Percentiles rank a stretch among this genome's conserved stretches.
phyloP scores from a whole-genome alignment of 2,113 vertebrate species.

The Cyrtonyx montezumae region DNA sequence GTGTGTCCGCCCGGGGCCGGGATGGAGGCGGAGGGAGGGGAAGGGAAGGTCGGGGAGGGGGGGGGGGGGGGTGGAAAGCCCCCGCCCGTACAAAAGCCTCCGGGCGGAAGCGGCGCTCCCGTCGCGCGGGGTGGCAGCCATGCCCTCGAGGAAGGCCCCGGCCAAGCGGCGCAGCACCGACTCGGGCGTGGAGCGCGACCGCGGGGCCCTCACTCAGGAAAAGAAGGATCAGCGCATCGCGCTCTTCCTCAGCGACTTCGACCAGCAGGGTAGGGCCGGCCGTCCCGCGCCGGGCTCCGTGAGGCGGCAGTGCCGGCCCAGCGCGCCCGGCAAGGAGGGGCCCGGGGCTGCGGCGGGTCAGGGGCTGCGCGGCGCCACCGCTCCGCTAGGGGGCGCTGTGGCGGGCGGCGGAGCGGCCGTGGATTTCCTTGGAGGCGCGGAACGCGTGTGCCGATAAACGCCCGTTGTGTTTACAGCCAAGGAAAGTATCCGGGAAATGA shows the following conservation, averaged over 20 bases:
- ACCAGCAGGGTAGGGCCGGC: constrained; percentile 79
- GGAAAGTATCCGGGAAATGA: constrained; percentile 55
- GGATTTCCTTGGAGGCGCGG: not conserved
- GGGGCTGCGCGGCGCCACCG: not conserved
- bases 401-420: not conserved
- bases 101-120: accelerated
- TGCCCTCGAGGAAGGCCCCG: not conserved
- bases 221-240: constrained; percentile 64
- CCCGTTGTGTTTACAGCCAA: constrained; percentile 32
- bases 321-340: not conserved
- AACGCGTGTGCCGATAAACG: accelerated
- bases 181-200: constrained; percentile 38
- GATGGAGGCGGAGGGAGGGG: not conserved
- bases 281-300: not conserved
- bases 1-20: not conserved
- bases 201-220: constrained; percentile 1
- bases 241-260: constrained; percentile 84
- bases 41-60: not conserved
- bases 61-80: not conserved
- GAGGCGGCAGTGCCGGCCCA: not conserved
- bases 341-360: too few relatives aligned
- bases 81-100: not conserved
- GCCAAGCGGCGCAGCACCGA: constrained; percentile 12
- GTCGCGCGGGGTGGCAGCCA: not conserved
- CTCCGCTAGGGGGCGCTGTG: not conserved